Percentiles rank a stretch among this genome's conserved stretches.
These are phyloP conservation scores for Sebastes taczanowskii DNA, from an alignment of 2,797 vertebrate genomes.

Conservation along the genomic window DNA sequence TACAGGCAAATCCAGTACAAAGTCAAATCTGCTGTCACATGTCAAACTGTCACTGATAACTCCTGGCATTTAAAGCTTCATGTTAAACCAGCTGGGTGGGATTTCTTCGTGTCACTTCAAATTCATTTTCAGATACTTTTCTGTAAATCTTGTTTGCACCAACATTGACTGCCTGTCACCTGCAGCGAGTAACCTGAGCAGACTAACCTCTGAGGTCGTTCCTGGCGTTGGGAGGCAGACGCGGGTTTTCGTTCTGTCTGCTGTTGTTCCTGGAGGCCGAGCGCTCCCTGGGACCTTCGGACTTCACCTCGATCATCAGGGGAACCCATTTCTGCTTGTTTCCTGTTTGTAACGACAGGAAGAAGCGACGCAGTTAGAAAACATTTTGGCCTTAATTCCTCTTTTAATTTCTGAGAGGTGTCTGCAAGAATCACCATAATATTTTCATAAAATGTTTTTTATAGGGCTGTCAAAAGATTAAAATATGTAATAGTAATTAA, in stretches of 20 bases:
- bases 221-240: conserved; percentile 87
- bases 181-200: not conserved
- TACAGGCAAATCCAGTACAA: not conserved
- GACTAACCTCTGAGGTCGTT: conserved; percentile 93
- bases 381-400: not conserved
- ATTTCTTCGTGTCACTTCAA: not conserved
- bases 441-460: not conserved
- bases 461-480: not conserved
- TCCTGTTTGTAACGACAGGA: conserved; percentile 68
- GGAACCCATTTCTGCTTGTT: conserved; percentile 99
- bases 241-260: conserved; percentile 90
- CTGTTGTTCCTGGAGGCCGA: conserved; percentile 92
- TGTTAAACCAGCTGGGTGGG: not conserved
- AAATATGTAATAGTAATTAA: not conserved
- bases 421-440: not conserved
- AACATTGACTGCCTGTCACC: not conserved
- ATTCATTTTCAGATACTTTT: not conserved
- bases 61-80: not conserved
- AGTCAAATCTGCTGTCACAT: not conserved
- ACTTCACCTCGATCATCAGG: conserved; percentile 97
- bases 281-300: conserved; percentile 93
- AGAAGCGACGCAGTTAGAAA: not conserved
- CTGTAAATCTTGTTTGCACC: too few relatives aligned
- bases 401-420: not conserved
- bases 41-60: not conserved